A percentile compares a stretch with the other conserved stretches of the same genome.
Conservation (phyloP, 2,113 vertebrate genomes). For the Chlamydotis undulata region DNA sequence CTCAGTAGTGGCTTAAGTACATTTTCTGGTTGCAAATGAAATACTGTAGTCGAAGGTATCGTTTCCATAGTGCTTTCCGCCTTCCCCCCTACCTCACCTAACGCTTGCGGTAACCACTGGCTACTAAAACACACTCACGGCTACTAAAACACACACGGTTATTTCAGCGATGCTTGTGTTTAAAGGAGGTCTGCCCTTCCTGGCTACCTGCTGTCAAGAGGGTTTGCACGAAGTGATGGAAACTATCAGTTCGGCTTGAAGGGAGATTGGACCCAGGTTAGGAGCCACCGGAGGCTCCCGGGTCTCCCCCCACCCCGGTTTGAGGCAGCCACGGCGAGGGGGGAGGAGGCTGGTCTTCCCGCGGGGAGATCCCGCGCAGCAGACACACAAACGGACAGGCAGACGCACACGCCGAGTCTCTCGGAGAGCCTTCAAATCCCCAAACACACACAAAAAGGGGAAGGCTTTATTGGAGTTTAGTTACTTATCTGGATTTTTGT, state of each 20-base stretch:
- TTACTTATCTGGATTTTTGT: conserved; percentile 50
- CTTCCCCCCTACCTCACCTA: no score
- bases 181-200: neutral
- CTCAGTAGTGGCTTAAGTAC: neutral
- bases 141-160: neutral
- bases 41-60: neutral
- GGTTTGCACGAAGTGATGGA: neutral
- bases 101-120: neutral
- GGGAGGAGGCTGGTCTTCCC: neutral
- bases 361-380: neutral
- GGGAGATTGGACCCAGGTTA: neutral
- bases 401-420: neutral
- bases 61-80: neutral
- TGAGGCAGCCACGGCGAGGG: neutral
- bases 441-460: neutral
- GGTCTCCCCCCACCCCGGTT: neutral
- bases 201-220: neutral
- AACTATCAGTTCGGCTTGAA: neutral
- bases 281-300: neutral
- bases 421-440: conserved; percentile 6
- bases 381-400: neutral
- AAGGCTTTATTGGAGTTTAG: conserved; percentile 43
- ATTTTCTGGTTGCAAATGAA: neutral
- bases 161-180: neutral
- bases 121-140: neutral